A percentile compares a stretch with the other conserved stretches of the same genome.
Evolutionary conservation across 2,797 vertebrate genomes (phyloP).

Genomic region (Margarornis squamiger): DNA sequence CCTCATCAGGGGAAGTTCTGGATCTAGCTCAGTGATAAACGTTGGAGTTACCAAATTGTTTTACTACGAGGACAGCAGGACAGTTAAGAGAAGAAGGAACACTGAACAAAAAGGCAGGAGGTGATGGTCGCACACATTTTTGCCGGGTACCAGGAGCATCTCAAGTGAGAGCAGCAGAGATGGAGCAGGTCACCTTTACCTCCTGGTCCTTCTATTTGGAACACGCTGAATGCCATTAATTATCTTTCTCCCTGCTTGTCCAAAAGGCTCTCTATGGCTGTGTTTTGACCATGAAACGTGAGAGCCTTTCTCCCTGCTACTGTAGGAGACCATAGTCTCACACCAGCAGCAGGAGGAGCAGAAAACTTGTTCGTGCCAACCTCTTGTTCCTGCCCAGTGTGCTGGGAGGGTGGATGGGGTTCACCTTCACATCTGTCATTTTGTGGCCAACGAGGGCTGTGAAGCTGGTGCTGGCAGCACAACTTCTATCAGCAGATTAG

Average conservation of each 20-base stretch:
- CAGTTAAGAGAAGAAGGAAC: neutral
- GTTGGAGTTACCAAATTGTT: neutral
- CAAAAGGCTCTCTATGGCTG: accelerated
- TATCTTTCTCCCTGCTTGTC: neutral
- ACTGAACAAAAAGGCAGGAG: neutral
- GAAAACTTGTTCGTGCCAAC: neutral
- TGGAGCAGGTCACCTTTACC: neutral
- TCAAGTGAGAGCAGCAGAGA: neutral
- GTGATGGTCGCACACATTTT: neutral
- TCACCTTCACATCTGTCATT: neutral
- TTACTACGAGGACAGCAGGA: neutral
- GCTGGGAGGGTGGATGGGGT: neutral
- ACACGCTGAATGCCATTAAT: neutral
- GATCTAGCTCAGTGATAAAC: neutral
- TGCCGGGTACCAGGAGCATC: accelerated
- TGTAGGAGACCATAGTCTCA: accelerated
- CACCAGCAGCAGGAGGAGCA: neutral
- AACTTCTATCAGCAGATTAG: neutral
- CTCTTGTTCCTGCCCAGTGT: neutral
- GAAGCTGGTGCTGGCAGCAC: neutral
- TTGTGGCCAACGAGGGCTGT: neutral
- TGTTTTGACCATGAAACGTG: neutral
- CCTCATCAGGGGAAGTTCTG: neutral
- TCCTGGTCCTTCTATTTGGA: neutral
- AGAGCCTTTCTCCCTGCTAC: neutral